Evolutionary conservation across 2,113 vertebrate species (phyloP).

Genomic region (Machaerirhynchus nigripectus): DNA sequence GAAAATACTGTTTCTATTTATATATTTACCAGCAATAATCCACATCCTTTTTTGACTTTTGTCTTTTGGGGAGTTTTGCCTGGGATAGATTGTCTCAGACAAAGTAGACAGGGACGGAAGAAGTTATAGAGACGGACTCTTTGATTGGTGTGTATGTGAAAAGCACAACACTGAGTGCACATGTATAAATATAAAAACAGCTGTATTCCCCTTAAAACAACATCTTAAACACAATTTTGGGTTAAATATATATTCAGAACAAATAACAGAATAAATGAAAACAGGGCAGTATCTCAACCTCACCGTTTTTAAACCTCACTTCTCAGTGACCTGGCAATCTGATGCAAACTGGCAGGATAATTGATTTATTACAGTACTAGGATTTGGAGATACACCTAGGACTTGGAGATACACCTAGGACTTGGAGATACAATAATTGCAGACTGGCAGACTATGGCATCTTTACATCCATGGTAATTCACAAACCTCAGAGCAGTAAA

Average conservation of each 20-base stretch:
- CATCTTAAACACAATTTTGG: neutral
- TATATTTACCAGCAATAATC: neutral
- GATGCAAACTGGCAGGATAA: neutral
- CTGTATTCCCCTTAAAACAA: neutral
- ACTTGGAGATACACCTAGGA: neutral
- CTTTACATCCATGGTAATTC: neutral
- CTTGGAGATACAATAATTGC: too few relatives aligned
- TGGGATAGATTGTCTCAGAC: neutral
- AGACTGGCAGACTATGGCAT: neutral
- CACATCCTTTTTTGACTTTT: neutral
- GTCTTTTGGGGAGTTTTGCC: neutral
- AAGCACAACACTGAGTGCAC: neutral
- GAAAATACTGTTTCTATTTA: neutral
- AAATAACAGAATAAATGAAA: neutral
- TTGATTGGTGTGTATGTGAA: fast-evolving
- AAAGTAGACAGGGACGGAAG: neutral
- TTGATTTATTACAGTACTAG: neutral
- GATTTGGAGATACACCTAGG: neutral
- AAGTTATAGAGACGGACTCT: neutral
- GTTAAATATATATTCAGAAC: neutral
- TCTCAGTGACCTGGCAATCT: neutral
- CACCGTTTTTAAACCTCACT: neutral
- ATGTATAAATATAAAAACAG: neutral
- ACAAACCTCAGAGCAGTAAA: neutral
- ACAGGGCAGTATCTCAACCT: neutral